These are phyloP conservation scores for Bungarus multicinctus DNA, from an alignment of 2,113 vertebrate genomes.

Conservation along the genomic window DNA sequence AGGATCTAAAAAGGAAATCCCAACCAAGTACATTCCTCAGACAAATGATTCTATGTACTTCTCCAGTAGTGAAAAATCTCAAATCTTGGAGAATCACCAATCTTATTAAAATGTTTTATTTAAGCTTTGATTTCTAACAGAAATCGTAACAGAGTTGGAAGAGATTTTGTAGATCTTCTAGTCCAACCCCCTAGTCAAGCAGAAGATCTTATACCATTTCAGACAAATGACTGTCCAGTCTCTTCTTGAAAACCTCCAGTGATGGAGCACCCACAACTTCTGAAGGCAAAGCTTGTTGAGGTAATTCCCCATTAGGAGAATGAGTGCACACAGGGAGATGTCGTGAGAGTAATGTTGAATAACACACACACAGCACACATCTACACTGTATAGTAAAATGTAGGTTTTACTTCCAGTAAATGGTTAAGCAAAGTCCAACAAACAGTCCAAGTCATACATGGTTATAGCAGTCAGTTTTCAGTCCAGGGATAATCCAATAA, in stretches of 20 bases:
- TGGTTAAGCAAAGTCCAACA: too few relatives aligned
- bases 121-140: background rate
- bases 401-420: too few relatives aligned
- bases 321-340: too few relatives aligned
- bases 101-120: background rate
- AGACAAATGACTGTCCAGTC: background rate
- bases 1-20: background rate
- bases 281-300: too few relatives aligned
- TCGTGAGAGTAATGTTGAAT: too few relatives aligned
- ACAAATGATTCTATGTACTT: background rate
- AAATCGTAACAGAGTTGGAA: background rate
- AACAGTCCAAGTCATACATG: too few relatives aligned
- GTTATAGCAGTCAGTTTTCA: too few relatives aligned
- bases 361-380: too few relatives aligned
- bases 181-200: background rate
- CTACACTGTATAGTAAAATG: too few relatives aligned
- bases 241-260: too few relatives aligned
- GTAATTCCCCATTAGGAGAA: too few relatives aligned
- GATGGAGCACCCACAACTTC: background rate
- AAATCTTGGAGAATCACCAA: background rate
- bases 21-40: background rate
- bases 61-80: background rate
- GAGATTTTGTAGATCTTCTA: background rate
- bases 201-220: background rate
- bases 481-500: too few relatives aligned